A percentile compares a stretch with the other conserved stretches of the same genome.
phyloP scores from a whole-genome alignment of 1,140 invertebrate species.

The Drosophila nigrodunni region DNA sequence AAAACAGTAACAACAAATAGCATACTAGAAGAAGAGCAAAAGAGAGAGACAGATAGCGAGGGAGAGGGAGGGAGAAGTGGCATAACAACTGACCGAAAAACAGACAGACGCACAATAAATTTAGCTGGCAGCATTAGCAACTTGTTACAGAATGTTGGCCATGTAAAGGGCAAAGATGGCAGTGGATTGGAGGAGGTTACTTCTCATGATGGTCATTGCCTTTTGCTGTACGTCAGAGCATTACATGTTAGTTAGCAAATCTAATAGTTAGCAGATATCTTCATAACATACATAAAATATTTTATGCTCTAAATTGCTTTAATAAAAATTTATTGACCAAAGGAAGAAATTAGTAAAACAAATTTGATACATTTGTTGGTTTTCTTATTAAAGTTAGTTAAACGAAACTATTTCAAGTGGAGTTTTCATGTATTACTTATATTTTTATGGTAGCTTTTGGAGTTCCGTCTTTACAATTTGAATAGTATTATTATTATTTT shows the following conservation, averaged over 20 bases:
- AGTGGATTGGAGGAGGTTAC: neutral
- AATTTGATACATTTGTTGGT: no score
- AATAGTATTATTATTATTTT: neutral
- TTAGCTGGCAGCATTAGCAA: conserved; percentile 70
- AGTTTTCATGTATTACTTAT: no score
- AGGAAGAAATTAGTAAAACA: no score
- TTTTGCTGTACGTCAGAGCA: conserved; percentile 22
- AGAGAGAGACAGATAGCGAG: neutral
- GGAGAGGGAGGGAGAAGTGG: conserved; percentile 1
- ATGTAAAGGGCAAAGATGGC: conserved; percentile 6
- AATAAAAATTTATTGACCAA: neutral
- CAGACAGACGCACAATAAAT: conserved; percentile 60
- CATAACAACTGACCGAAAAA: conserved; percentile 28
- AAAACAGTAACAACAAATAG: conserved; percentile 55
- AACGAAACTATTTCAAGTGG: no score
- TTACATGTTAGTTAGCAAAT: conserved; percentile 27
- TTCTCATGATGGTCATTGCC: conserved; percentile 13
- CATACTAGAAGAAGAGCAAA: conserved; percentile 12
- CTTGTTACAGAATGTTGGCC: conserved; percentile 33
- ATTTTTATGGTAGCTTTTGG: no score
- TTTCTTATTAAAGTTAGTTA: no score
- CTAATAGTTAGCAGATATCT: conserved; percentile 9
- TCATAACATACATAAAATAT: conserved; percentile 2
- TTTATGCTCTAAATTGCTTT: no score
- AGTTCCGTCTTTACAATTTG: no score